A percentile compares a stretch with the other conserved stretches of the same genome.
Evolutionary conservation across 2,113 vertebrate genomes (phyloP).

Genomic region (Oncorhynchus nerka): DNA sequence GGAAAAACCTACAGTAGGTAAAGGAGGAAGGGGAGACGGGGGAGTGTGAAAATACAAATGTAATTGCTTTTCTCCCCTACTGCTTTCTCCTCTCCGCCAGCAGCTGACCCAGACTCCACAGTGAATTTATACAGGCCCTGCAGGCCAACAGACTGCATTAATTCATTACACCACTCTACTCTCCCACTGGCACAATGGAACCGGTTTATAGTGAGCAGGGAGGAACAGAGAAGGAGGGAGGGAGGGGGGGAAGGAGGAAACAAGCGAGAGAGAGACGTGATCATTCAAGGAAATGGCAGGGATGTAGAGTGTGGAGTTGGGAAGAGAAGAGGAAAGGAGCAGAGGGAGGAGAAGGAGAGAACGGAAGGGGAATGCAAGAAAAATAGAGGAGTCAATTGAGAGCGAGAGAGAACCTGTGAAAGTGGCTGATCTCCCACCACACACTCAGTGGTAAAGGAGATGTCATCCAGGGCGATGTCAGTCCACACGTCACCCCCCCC

Average conservation of each 20-base stretch:
- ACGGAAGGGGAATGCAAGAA: too few species aligned
- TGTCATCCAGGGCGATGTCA: conserved; percentile 86
- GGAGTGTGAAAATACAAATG: conserved; percentile 48
- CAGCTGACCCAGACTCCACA: conserved; percentile 29
- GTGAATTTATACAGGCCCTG: conserved; percentile 50
- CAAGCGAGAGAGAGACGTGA: neutral
- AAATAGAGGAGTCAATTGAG: too few species aligned
- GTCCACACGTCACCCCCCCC: conserved; percentile 67
- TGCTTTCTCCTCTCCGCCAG: conserved; percentile 26
- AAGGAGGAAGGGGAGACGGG: conserved; percentile 8
- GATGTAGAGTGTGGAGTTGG: conserved; percentile 15
- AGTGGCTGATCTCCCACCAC: conserved; percentile 55
- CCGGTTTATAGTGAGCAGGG: conserved; percentile 16
- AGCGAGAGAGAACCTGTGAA: neutral
- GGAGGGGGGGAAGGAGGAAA: neutral
- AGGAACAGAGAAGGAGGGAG: neutral
- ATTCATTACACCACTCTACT: conserved; percentile 25
- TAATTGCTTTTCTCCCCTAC: conserved; percentile 55
- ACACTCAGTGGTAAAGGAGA: conserved; percentile 85
- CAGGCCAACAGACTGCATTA: conserved; percentile 51
- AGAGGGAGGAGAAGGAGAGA: conserved; percentile 4
- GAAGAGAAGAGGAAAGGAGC: conserved; percentile 1
- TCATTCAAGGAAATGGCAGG: conserved; percentile 13
- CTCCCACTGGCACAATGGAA: neutral
- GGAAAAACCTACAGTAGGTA: conserved; percentile 14